A percentile compares a stretch with the other conserved stretches of the same genome.
phyloP scores from a whole-genome alignment of 2,797 vertebrate genomes.

The Buceros bicornis region DNA sequence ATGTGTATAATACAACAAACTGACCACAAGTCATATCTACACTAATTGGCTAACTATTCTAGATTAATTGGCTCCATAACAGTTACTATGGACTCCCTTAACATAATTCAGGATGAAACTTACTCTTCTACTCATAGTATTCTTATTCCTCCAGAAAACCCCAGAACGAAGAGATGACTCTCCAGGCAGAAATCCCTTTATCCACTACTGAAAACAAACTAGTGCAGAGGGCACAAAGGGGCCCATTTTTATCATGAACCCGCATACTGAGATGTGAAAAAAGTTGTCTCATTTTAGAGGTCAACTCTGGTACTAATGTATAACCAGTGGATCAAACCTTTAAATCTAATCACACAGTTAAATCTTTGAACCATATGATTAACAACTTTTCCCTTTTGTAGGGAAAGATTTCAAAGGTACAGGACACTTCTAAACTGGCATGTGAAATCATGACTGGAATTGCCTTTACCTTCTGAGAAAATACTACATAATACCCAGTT shows the following conservation, averaged over 20 bases:
- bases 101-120: neutral
- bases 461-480: conserved; percentile 92
- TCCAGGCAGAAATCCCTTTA: neutral
- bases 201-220: neutral
- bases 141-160: neutral
- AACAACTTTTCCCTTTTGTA: neutral
- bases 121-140: neutral
- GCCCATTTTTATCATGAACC: neutral
- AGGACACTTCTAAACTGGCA: neutral
- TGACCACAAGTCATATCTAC: neutral
- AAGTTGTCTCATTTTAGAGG: neutral
- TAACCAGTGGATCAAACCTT: neutral
- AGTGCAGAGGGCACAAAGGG: neutral
- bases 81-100: neutral
- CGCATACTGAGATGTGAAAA: neutral
- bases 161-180: neutral
- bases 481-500: conserved; percentile 97
- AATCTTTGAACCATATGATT: neutral
- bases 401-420: neutral
- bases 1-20: neutral
- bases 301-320: neutral
- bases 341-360: neutral
- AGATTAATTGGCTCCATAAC: neutral
- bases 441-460: neutral
- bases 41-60: neutral